Evolutionary conservation across 1,140 invertebrate species (phyloP).

Genomic region (Tetramorium parvispinum): DNA sequence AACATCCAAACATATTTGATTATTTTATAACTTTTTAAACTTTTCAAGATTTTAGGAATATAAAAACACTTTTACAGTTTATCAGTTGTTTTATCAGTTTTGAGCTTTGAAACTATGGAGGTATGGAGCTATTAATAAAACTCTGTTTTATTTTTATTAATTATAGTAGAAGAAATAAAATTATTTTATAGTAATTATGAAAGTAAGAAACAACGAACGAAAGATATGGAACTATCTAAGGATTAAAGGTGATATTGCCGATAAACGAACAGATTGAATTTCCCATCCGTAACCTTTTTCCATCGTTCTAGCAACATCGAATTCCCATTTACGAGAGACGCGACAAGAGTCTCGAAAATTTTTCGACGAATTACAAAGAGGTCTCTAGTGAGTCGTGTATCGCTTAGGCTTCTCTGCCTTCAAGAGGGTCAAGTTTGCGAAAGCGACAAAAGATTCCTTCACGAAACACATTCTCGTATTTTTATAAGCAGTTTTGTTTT

Average conservation of each 20-base stretch:
- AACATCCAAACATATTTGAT: background rate
- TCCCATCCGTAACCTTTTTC: background rate
- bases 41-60: background rate
- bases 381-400: background rate
- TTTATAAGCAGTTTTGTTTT: background rate
- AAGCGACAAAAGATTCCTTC: constrained; percentile 5
- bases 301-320: background rate
- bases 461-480: background rate
- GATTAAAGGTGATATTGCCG: background rate
- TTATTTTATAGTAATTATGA: background rate
- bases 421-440: background rate
- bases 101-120: background rate
- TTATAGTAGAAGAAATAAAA: background rate
- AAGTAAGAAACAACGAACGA: background rate
- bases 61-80: background rate
- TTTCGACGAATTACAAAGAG: constrained; percentile 13
- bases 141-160: background rate
- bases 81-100: background rate
- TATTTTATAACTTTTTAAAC: background rate
- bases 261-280: background rate
- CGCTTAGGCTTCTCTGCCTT: background rate
- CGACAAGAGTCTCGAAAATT: background rate
- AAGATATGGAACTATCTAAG: background rate
- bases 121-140: too few relatives aligned
- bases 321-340: constrained; percentile 30